phyloP scores from a whole-genome alignment of 1,140 invertebrate genomes.

The Lysiphlebus fabarum region DNA sequence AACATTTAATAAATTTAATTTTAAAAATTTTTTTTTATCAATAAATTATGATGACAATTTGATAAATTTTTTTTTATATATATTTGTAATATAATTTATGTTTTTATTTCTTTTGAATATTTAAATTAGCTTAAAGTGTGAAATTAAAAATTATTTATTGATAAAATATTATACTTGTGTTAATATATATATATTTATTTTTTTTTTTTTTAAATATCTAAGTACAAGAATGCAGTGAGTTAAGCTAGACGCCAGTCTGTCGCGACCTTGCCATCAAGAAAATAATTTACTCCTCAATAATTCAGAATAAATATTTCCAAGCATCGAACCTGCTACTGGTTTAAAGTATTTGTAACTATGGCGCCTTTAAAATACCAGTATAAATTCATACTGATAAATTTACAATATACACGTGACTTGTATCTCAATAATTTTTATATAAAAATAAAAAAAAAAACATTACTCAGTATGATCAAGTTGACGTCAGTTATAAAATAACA shows the following conservation, averaged over 20 bases:
- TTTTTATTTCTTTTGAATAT: too few relatives aligned
- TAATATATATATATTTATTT: too few relatives aligned
- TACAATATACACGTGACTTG: constrained; percentile 23
- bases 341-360: constrained; percentile 5
- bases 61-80: too few relatives aligned
- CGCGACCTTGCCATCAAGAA: constrained; percentile 22
- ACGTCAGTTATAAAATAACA: background rate
- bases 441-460: background rate
- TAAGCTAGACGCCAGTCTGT: constrained; percentile 26
- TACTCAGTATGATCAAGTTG: background rate
- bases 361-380: constrained; percentile 17
- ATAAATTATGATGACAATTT: too few relatives aligned
- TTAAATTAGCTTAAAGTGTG: too few relatives aligned
- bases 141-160: too few relatives aligned
- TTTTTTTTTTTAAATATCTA: too few relatives aligned
- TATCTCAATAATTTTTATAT: constrained; percentile 1
- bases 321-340: constrained; percentile 27
- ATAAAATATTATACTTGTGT: too few relatives aligned
- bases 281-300: constrained; percentile 22
- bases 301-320: constrained; percentile 24
- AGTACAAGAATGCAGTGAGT: too few relatives aligned
- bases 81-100: too few relatives aligned
- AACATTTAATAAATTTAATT: too few relatives aligned
- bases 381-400: constrained; percentile 17
- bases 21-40: too few relatives aligned